Evolutionary conservation across 2,113 vertebrate species (phyloP).

Genomic region (Parus major): DNA sequence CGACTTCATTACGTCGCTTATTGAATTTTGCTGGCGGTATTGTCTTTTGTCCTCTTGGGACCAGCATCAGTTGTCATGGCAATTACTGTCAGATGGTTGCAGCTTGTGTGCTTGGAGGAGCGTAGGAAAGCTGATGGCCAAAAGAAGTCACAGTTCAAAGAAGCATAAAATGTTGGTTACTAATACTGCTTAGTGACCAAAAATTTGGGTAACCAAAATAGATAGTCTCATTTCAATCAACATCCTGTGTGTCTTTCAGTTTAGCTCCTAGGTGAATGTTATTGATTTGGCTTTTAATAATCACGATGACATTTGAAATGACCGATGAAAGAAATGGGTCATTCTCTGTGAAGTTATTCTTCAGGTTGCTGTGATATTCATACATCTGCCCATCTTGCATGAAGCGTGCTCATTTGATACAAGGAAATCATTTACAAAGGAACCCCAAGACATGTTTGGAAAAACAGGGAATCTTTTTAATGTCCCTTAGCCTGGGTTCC

Average conservation of each 20-base stretch:
- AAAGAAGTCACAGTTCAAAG: background rate
- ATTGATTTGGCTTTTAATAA: background rate
- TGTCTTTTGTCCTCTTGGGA: background rate
- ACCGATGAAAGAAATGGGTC: background rate
- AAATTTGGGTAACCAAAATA: background rate
- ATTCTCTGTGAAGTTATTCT: background rate
- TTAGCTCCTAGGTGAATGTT: background rate
- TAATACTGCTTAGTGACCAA: background rate
- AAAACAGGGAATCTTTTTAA: background rate
- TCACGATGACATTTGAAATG: background rate
- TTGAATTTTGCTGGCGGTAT: background rate
- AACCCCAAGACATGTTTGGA: background rate
- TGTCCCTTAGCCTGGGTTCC: background rate
- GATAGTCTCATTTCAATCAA: background rate
- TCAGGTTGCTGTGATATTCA: background rate
- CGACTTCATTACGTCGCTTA: background rate
- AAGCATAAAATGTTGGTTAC: background rate
- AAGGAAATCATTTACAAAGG: background rate
- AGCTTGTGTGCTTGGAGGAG: background rate
- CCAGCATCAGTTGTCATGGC: slow-evolving; percentile 1
- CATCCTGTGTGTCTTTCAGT: background rate
- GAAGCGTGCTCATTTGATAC: background rate
- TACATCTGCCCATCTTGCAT: background rate
- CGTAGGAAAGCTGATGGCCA: background rate
- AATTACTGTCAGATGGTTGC: slow-evolving; percentile 13